Base-by-base conservation (phyloP, 2,888 invertebrate genomes). In the Zaprionus lineosus region DNA sequence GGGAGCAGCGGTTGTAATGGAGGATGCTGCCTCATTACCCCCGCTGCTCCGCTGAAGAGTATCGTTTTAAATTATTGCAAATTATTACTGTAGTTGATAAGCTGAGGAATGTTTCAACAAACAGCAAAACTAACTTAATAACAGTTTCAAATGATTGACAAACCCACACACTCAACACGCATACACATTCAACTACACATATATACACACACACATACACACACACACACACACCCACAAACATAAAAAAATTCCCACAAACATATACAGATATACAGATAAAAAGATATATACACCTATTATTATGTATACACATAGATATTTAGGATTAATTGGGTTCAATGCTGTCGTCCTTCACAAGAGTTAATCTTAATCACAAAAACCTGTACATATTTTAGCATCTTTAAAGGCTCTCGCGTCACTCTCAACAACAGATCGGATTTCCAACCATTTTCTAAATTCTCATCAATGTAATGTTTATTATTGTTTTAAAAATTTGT, bases 21-120 rank as follows among this genome's bases (percentile, higher is more conserved):
- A 29, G 36, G 11, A 34, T 60, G 52, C 48, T 68, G 68, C 53
- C 41, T 44, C 40, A n/a, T n/a, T 19, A 19, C 5, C 19, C 41
- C 43, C 28, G 8, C 59, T 31, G 29, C 55, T 26, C 40, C 26
- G 46, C 46, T 47, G 43, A 64, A 51, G 52, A 64, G 44, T 19
- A 73, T 59, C 62, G 73, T 62, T 74, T 82, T 78, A 78, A 78
- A 78, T 84, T 78, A 78, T 78, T 78, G 85, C 74, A 77, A 82
- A 63, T 63, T 74, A 72, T 65, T 69, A 73, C 31, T 47, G 46
- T 65, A 65, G 39, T 48, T 57, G 55, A 52, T 57, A 68, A 72
- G 67, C n/a, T 3, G n/a, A 29, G 3, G 18, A 33, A 46, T 57
- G 58, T 58, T 58, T 40, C 50, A 44, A 44, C 21, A 28, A 59